phyloP scores from a whole-genome alignment of 2,113 vertebrate species.

The Syngnathus typhle region DNA sequence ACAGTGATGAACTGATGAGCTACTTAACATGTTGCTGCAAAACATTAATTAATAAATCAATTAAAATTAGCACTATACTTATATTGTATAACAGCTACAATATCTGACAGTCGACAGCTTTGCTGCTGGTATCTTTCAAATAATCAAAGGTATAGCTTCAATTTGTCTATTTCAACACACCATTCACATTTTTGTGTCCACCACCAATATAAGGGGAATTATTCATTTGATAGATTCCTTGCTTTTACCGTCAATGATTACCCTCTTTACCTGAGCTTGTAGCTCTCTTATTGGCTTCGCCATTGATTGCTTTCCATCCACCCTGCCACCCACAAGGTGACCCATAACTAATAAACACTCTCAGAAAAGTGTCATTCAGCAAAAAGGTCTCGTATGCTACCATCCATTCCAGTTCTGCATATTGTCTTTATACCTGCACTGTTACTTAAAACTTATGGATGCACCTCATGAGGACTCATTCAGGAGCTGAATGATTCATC shows the following conservation, averaged over 20 bases:
- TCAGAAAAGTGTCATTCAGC: conserved; percentile 24
- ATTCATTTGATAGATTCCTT: conserved; percentile 72
- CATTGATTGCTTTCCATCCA: conserved; percentile 62
- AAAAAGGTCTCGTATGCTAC: conserved; percentile 13
- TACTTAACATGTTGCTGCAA: conserved; percentile 44
- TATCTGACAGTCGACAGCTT: conserved; percentile 2
- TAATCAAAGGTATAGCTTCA: conserved; percentile 21
- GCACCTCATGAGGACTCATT: conserved; percentile 12
- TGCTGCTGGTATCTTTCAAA: background rate
- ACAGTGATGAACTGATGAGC: conserved; percentile 52
- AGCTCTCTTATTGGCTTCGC: conserved; percentile 62
- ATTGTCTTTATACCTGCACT: background rate
- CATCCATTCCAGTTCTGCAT: background rate
- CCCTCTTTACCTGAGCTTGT: conserved; percentile 62
- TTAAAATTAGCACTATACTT: conserved; percentile 36
- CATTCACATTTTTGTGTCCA: conserved; percentile 34
- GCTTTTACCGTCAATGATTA: conserved; percentile 68
- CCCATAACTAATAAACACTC: conserved; percentile 66
- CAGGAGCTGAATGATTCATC: background rate
- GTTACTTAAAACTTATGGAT: conserved; percentile 5
- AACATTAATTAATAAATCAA: conserved; percentile 43
- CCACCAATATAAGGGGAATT: conserved; percentile 46
- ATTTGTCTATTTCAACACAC: conserved; percentile 25
- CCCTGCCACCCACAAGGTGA: conserved; percentile 62
- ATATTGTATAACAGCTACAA: background rate